Conservation (phyloP, 2,797 vertebrate species). For the Vespertilio murinus region DNA sequence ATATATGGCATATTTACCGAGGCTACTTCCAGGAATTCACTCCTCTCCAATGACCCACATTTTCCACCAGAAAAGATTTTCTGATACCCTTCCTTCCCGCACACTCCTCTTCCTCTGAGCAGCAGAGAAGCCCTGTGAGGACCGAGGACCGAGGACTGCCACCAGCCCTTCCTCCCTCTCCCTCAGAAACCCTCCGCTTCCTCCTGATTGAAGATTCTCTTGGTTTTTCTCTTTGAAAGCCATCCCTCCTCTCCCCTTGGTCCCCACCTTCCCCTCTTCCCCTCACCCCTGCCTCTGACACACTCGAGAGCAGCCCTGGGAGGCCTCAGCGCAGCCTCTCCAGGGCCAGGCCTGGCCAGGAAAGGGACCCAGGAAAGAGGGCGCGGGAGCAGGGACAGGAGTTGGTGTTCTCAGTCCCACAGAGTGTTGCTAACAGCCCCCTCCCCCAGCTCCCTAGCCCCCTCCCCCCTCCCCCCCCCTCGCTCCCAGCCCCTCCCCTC, state of each 20-base stretch:
- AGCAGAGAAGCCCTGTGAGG: neutral
- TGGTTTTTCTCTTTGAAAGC: neutral
- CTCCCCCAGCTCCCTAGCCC: too few relatives aligned
- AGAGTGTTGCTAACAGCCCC: neutral
- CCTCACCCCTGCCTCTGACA: neutral
- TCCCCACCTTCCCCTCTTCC: neutral
- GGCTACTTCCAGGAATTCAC: conserved; percentile 47
- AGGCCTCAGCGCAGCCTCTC: too few relatives aligned
- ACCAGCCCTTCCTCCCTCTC: neutral
- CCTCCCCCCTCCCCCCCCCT: too few relatives aligned
- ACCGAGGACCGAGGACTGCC: neutral
- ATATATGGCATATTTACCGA: neutral
- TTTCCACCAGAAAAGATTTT: conserved; percentile 3
- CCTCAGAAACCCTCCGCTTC: neutral
- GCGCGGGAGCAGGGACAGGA: neutral
- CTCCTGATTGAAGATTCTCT: neutral
- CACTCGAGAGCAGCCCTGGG: too few relatives aligned
- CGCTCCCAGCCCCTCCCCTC: neutral
- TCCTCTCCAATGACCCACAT: neutral
- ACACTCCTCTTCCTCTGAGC: neutral
- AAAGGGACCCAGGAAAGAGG: neutral
- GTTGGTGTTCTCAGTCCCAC: neutral
- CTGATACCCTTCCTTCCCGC: neutral
- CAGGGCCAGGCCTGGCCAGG: neutral
- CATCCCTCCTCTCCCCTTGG: neutral